phyloP scores from a whole-genome alignment of 2,113 vertebrate genomes.

The Oncorhynchus keta region DNA sequence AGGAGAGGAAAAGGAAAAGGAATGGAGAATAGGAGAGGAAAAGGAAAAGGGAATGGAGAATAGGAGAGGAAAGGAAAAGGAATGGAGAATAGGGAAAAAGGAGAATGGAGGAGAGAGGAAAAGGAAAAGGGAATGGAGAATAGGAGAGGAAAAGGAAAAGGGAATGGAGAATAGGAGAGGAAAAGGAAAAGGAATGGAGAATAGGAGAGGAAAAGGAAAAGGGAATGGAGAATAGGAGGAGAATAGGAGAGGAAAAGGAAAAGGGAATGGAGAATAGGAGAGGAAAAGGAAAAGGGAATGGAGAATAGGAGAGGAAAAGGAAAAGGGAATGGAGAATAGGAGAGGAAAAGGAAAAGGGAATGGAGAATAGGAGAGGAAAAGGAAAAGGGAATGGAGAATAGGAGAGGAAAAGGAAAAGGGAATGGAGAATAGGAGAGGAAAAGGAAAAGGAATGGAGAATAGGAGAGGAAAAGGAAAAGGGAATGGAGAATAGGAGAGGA shows the following conservation, averaged over 20 bases:
- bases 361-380: constrained; percentile 25
- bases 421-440: constrained; percentile 26
- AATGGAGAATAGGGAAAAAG: constrained; percentile 13
- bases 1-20: constrained; percentile 29
- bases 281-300: constrained; percentile 37
- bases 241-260: constrained; percentile 33
- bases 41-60: constrained; percentile 37
- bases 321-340: no score
- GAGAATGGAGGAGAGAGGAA: no score
- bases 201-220: constrained; percentile 22
- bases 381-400: no score
- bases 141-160: constrained; percentile 27
- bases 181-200: no score
- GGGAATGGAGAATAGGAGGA: constrained; percentile 37
- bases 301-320: constrained; percentile 22
- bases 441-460: no score
- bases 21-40: no score
- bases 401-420: constrained; percentile 32
- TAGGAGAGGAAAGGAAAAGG: constrained; percentile 28
- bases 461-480: constrained; percentile 29
- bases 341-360: constrained; percentile 34
- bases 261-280: no score
- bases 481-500: constrained; percentile 26
- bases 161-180: constrained; percentile 29
- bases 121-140: constrained; percentile 6